Evolutionary conservation across 2,113 vertebrate species (phyloP), one percentile per base, ranked within the genome.

Genomic region (Amia ocellicauda): DNA sequence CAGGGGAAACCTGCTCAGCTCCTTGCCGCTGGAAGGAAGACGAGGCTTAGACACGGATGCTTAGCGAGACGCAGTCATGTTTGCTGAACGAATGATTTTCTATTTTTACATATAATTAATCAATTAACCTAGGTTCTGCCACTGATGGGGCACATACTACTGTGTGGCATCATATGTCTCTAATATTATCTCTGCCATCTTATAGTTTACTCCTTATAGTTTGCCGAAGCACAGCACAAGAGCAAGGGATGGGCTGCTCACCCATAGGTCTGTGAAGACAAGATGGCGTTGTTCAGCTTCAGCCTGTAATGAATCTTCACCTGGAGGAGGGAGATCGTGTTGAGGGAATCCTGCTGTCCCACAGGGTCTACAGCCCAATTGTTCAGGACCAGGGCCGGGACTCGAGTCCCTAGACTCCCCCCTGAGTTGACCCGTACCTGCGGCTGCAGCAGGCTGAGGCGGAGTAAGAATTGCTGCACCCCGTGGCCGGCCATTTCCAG

Each of bases 381-480:
- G n/a, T 17, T 57, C 49, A 20, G 17, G n/a, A n/a, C n/a, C n/a
- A n/a, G n/a, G n/a, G n/a, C n/a, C n/a, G n/a, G n/a, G n/a, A n/a
- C n/a, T n/a, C n/a, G n/a, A n/a, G n/a, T n/a, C n/a, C n/a, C n/a
- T n/a, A n/a, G n/a, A n/a, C n/a, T n/a, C n/a, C n/a, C n/a, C n/a
- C n/a, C n/a, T n/a, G n/a, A n/a, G n/a, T n/a, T n/a, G n/a, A n/a
- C n/a, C n/a, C 69, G 76, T 86, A 93, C 93, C 83, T 72, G 76
- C 28, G 88, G 82, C 47, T 91, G 84, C 23, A 85, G 73, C 66
- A 89, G 53, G 71, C 83, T 86, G 65, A 91, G 82, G 61, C 69
- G 81, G 36, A 62, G 85, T 40, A 95, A 75, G 74, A 91, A 88
- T 42, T 61, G 68, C 61, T 88, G 83, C 22, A 85, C 60, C 45